phyloP scores from a whole-genome alignment of 2,113 vertebrate species.

The Actenoides lindsayi region DNA sequence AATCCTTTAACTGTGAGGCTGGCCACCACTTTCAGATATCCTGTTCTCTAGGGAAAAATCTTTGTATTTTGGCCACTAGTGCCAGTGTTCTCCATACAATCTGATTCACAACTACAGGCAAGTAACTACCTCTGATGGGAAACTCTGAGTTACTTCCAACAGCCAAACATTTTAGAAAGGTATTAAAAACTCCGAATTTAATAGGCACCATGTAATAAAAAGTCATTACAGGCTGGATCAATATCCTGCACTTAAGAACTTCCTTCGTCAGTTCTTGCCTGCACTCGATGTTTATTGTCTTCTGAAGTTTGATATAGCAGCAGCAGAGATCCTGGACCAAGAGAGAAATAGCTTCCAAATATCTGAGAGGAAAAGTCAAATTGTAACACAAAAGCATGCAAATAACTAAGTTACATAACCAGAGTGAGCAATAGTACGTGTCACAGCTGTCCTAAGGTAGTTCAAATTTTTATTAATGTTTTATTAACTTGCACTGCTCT shows the following conservation, averaged over 20 bases:
- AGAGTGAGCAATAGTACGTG: neutral
- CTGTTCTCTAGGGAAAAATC: neutral
- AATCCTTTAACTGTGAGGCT: neutral
- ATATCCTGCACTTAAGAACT: neutral
- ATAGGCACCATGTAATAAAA: neutral
- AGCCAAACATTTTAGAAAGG: neutral
- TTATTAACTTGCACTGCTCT: neutral
- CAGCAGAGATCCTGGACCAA: neutral
- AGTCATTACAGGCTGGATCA: neutral
- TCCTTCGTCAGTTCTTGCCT: neutral
- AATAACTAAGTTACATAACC: neutral
- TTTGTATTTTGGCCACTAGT: neutral
- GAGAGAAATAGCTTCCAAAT: neutral
- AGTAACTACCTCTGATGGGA: neutral
- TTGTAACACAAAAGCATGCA: neutral
- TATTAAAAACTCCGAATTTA: neutral
- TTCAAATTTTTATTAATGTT: neutral
- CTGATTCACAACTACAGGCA: neutral
- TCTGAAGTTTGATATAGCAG: neutral
- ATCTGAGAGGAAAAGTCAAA: neutral
- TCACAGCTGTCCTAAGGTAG: neutral
- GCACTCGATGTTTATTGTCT: neutral
- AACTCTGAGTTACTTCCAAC: neutral
- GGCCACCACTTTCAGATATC: neutral
- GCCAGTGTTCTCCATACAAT: neutral